Evolutionary conservation across 2,113 vertebrate species (phyloP).

Genomic region (Catharus minimus): DNA sequence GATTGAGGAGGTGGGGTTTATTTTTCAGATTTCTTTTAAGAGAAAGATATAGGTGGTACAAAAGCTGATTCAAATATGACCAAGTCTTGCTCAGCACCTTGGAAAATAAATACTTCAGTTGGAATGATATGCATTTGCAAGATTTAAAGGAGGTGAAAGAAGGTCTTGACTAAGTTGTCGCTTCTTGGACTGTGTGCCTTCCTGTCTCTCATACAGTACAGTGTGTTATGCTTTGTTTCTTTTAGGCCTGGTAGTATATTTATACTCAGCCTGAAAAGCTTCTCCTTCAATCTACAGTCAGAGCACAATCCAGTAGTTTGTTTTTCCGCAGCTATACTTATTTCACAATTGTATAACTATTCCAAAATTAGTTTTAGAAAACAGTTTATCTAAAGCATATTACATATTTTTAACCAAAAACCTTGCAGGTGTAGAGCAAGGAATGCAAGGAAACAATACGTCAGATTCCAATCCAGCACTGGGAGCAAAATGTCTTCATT

Average conservation of each 20-base stretch:
- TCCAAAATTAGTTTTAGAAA: slow-evolving; percentile 23
- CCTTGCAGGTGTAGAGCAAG: neutral
- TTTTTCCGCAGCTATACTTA: slow-evolving; percentile 26
- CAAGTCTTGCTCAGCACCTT: slow-evolving; percentile 2
- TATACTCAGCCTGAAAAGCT: slow-evolving; percentile 10
- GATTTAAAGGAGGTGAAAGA: slow-evolving; percentile 42
- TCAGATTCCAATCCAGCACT: neutral
- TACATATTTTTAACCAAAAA: neutral
- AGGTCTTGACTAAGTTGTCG: slow-evolving; percentile 17
- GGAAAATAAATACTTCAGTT: slow-evolving; percentile 49
- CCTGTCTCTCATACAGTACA: neutral
- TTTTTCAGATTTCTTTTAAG: neutral
- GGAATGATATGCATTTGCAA: neutral
- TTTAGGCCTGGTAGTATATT: slow-evolving; percentile 43
- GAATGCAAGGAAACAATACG: neutral
- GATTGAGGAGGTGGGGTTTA: neutral
- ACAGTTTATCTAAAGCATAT: neutral
- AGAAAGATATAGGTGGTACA: neutral
- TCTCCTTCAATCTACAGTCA: neutral
- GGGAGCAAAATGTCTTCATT: slow-evolving; percentile 22
- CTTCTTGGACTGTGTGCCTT: slow-evolving; percentile 18
- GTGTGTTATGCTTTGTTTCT: slow-evolving; percentile 37
- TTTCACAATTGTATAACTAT: neutral
- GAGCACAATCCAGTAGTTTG: slow-evolving; percentile 17
- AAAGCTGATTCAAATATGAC: neutral